phyloP scores from a whole-genome alignment of 2,113 vertebrate species.

The Herpetotheres cachinnans region DNA sequence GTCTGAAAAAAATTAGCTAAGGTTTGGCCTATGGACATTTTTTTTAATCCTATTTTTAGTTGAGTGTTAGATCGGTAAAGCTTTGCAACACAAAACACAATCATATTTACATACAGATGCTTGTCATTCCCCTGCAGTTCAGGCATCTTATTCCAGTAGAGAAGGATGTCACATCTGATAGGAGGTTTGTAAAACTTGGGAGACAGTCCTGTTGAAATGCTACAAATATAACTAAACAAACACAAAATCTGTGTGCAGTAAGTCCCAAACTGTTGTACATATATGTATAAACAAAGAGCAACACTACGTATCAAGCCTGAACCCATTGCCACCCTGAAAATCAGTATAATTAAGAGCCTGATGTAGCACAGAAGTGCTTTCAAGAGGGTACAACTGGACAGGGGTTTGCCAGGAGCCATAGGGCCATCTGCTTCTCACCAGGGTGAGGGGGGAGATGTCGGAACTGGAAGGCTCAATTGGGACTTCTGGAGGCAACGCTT shows the following conservation, averaged over 20 bases:
- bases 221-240: background rate
- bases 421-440: background rate
- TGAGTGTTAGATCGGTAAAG: background rate
- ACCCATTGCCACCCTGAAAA: background rate
- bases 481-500: background rate
- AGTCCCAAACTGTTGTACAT: fast-evolving
- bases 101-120: background rate
- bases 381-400: background rate
- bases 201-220: background rate
- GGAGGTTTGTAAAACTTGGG: background rate
- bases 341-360: background rate
- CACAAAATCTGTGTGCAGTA: background rate
- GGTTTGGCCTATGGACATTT: background rate
- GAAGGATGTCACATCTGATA: background rate
- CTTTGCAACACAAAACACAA: background rate
- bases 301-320: background rate
- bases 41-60: background rate
- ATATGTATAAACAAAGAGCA: background rate
- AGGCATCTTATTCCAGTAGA: background rate
- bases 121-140: background rate
- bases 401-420: background rate
- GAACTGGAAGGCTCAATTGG: background rate
- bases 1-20: background rate
- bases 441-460: background rate
- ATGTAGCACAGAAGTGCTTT: background rate